Conservation (phyloP, 2,797 vertebrate genomes). For the Karalla daura region DNA sequence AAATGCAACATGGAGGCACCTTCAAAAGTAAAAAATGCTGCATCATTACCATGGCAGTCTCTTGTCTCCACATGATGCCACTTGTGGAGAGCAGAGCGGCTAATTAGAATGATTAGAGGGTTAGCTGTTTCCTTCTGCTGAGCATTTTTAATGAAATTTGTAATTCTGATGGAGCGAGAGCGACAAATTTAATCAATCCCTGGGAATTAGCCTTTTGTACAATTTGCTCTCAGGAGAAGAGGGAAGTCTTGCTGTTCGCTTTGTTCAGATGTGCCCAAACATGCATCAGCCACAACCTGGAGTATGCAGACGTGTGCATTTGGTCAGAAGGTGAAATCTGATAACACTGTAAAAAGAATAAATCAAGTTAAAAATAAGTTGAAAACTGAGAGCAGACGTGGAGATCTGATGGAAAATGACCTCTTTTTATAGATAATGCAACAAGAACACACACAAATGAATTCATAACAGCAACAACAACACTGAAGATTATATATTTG, state of each 20-base stretch:
- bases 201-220: constrained; percentile 43
- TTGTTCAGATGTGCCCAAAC: neutral
- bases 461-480: too few relatives aligned
- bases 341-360: too few relatives aligned
- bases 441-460: too few relatives aligned
- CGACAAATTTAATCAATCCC: constrained; percentile 54
- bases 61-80: constrained; percentile 30
- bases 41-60: constrained; percentile 22
- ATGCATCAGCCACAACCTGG: neutral
- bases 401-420: too few relatives aligned
- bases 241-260: constrained; percentile 28
- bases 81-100: constrained; percentile 42
- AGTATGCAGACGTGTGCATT: neutral
- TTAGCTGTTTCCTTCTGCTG: constrained; percentile 40
- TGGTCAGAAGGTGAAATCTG: too few relatives aligned
- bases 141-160: constrained; percentile 65
- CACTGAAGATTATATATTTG: too few relatives aligned
- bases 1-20: constrained; percentile 12
- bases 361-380: too few relatives aligned
- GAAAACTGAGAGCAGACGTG: too few relatives aligned
- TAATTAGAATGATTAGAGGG: constrained; percentile 74
- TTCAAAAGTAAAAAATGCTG: constrained; percentile 9
- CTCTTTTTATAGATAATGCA: neutral
- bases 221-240: constrained; percentile 17
- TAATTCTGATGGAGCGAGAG: constrained; percentile 67